Percentiles rank a stretch among this genome's conserved stretches.
Evolutionary conservation across 2,113 vertebrate genomes (phyloP).

Genomic region (Pongo abelii): DNA sequence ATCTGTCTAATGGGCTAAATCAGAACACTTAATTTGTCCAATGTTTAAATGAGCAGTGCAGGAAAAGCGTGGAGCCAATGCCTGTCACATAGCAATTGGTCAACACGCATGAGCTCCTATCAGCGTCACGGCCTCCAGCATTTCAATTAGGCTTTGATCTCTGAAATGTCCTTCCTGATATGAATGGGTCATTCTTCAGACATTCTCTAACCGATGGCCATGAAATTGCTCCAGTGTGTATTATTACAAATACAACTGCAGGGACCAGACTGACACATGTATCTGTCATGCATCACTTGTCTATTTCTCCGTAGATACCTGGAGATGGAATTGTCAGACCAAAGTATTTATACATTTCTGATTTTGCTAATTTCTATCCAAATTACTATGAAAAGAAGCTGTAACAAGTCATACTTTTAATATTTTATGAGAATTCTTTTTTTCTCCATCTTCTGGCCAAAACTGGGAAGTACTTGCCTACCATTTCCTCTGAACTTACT

Average conservation of each 20-base stretch:
- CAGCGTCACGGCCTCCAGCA: neutral
- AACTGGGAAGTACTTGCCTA: neutral
- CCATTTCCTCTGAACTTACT: neutral
- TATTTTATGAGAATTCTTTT: neutral
- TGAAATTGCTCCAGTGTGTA: neutral
- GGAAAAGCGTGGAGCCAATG: too few relatives aligned
- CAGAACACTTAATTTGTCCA: too few relatives aligned
- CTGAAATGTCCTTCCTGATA: neutral
- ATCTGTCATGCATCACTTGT: neutral
- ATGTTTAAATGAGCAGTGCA: too few relatives aligned
- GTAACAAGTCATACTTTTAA: neutral
- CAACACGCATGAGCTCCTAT: neutral
- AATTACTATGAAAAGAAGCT: neutral
- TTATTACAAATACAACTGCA: neutral
- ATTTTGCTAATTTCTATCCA: neutral
- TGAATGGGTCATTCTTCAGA: neutral
- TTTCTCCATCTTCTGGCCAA: neutral
- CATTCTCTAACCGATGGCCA: neutral
- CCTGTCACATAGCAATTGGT: neutral
- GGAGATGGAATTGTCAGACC: neutral
- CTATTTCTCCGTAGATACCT: neutral
- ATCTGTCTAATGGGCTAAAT: too few relatives aligned
- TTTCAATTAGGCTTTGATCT: neutral
- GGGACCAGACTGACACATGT: neutral
- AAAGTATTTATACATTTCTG: neutral